These are phyloP conservation scores for Drosophila atripex DNA, from an alignment of 2,888 invertebrate species.

Conservation along the genomic window DNA sequence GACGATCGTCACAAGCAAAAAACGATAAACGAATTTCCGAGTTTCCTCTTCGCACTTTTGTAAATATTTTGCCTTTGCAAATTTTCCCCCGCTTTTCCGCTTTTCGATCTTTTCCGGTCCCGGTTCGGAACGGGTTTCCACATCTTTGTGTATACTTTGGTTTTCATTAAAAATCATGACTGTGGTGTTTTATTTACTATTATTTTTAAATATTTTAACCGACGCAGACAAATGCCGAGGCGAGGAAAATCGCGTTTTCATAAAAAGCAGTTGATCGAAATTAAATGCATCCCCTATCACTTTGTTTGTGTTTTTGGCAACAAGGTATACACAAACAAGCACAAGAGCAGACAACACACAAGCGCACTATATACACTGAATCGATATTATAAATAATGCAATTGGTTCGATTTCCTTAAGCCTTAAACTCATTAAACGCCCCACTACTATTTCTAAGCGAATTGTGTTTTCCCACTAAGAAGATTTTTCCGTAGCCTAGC, in stretches of 20 bases:
- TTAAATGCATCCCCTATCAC: not conserved
- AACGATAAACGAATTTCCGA: not conserved
- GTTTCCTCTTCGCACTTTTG: constrained; percentile 53
- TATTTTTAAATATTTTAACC: constrained; percentile 69
- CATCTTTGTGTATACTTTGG: constrained; percentile 54
- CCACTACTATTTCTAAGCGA: constrained; percentile 55
- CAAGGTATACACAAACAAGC: constrained; percentile 1
- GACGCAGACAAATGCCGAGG: constrained; percentile 16
- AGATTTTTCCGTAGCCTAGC: constrained; percentile 58
- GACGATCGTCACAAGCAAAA: constrained; percentile 19
- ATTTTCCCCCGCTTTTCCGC: constrained; percentile 41
- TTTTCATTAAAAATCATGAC: constrained; percentile 69
- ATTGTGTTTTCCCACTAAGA: constrained; percentile 54
- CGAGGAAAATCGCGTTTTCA: constrained; percentile 3
- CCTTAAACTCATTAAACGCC: not conserved
- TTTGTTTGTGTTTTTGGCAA: not conserved
- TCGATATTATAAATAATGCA: constrained; percentile 1
- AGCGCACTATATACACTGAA: not conserved
- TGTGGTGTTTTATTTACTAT: constrained; percentile 81
- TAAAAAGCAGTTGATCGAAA: constrained; percentile 17
- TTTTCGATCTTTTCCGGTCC: constrained; percentile 16
- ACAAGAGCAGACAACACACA: constrained; percentile 1
- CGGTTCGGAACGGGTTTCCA: not conserved
- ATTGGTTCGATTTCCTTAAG: constrained; percentile 24
- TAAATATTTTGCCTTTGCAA: constrained; percentile 65